Evolutionary conservation across 1,140 invertebrate species (phyloP).

Genomic region (Aplysia californica): DNA sequence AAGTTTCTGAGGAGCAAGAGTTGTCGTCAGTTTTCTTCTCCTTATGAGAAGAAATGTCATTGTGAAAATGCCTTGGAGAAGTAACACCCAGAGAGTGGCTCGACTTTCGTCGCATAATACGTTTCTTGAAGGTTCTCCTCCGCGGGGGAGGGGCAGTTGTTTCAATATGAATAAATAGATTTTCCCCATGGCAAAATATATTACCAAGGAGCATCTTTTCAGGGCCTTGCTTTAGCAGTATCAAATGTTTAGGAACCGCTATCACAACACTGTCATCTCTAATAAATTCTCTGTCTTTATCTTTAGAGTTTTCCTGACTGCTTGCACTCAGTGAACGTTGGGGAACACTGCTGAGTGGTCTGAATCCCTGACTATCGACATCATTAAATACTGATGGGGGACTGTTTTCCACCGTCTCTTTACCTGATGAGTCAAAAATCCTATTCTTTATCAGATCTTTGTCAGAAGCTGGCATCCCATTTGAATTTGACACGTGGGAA

Average conservation of each 20-base stretch:
- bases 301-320: constrained; percentile 46
- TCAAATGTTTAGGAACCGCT: constrained; percentile 48
- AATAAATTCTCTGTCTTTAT: constrained; percentile 41
- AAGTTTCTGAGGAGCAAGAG: constrained; percentile 23
- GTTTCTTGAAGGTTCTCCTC: constrained; percentile 49
- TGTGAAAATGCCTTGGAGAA: too few species aligned
- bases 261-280: constrained; percentile 55
- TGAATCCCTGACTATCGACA: constrained; percentile 65
- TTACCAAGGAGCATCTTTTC: constrained; percentile 72
- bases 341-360: constrained; percentile 50
- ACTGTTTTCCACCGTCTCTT: background rate
- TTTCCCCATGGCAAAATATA: constrained; percentile 73
- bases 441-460: background rate
- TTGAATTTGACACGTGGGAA: constrained; percentile 35
- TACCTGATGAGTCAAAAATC: background rate
- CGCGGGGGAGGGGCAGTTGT: constrained; percentile 74
- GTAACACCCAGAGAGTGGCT: background rate
- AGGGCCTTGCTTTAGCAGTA: constrained; percentile 64
- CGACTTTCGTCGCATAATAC: constrained; percentile 48
- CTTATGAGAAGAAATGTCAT: too few species aligned
- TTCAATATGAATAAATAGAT: constrained; percentile 74
- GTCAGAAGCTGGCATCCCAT: background rate
- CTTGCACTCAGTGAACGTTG: constrained; percentile 51
- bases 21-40: constrained; percentile 2
- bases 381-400: background rate